Percentiles rank a stretch among this genome's conserved stretches.
Evolutionary conservation across 2,113 vertebrate species (phyloP).

Genomic region (Calyptommatus sinebrachiatus): DNA sequence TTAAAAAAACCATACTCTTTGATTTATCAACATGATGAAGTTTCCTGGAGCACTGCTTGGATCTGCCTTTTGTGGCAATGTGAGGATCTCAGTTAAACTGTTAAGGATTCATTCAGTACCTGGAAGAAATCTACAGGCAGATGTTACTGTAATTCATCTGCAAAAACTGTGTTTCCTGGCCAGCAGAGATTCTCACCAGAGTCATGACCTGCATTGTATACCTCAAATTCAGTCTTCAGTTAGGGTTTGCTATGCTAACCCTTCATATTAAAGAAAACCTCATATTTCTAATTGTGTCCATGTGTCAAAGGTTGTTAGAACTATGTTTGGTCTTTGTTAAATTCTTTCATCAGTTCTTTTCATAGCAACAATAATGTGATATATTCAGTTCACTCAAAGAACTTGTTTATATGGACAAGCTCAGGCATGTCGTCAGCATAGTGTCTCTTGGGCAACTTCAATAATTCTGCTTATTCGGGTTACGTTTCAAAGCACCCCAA

Average conservation of each 20-base stretch:
- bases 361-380: neutral
- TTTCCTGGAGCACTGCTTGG: no score
- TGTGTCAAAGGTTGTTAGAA: neutral
- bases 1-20: no score
- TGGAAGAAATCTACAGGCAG: no score
- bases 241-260: neutral
- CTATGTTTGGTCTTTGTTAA: neutral
- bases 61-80: no score
- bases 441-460: neutral
- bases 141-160: no score
- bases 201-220: no score
- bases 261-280: neutral
- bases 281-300: neutral
- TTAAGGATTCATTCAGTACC: no score
- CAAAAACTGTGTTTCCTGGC: no score
- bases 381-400: neutral
- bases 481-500: neutral
- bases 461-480: neutral
- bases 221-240: no score
- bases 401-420: neutral
- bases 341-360: conserved; percentile 8
- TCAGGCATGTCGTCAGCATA: neutral
- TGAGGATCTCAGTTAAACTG: no score
- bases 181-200: no score
- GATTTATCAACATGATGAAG: no score